These are phyloP conservation scores for Desoria tigrina DNA, from an alignment of 2,888 invertebrate genomes.

Conservation along the genomic window DNA sequence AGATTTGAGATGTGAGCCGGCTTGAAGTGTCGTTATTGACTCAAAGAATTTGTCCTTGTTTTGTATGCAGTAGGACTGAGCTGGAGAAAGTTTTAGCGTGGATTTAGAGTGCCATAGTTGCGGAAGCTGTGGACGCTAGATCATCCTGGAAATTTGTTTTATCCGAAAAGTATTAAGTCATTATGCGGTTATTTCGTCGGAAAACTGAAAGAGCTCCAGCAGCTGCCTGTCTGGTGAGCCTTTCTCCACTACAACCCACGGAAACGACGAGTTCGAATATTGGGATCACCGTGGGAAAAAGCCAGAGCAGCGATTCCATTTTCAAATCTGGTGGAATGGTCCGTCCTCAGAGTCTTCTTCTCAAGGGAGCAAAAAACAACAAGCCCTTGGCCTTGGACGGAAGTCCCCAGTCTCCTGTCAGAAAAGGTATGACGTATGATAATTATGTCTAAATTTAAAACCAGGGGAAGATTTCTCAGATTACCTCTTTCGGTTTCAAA, in stretches of 20 bases:
- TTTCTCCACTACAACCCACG: slow-evolving; percentile 42
- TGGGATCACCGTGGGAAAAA: slow-evolving; percentile 25
- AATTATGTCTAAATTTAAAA: background rate
- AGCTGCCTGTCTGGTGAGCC: slow-evolving; percentile 49
- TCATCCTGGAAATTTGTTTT: too few relatives aligned
- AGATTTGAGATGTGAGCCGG: too few relatives aligned
- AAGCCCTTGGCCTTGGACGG: slow-evolving; percentile 14
- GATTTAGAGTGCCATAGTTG: too few relatives aligned
- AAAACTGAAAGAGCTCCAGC: slow-evolving; percentile 48
- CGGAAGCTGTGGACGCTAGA: too few relatives aligned
- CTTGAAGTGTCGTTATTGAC: too few relatives aligned
- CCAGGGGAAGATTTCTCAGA: background rate
- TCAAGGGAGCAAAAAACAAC: slow-evolving; percentile 35
- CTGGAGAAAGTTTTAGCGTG: slow-evolving; percentile 3
- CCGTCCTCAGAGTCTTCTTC: slow-evolving; percentile 35
- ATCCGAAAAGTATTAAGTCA: slow-evolving; percentile 6
- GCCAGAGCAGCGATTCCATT: slow-evolving; percentile 31
- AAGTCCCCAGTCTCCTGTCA: slow-evolving; percentile 52
- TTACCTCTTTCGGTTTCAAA: too few relatives aligned
- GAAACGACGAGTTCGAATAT: background rate
- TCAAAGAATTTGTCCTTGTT: too few relatives aligned
- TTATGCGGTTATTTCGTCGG: slow-evolving; percentile 52
- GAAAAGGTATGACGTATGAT: slow-evolving; percentile 45
- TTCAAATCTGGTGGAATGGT: slow-evolving; percentile 20
- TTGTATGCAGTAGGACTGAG: background rate